phyloP scores from a whole-genome alignment of 2,888 invertebrate species.

The Microplitis manilae region DNA sequence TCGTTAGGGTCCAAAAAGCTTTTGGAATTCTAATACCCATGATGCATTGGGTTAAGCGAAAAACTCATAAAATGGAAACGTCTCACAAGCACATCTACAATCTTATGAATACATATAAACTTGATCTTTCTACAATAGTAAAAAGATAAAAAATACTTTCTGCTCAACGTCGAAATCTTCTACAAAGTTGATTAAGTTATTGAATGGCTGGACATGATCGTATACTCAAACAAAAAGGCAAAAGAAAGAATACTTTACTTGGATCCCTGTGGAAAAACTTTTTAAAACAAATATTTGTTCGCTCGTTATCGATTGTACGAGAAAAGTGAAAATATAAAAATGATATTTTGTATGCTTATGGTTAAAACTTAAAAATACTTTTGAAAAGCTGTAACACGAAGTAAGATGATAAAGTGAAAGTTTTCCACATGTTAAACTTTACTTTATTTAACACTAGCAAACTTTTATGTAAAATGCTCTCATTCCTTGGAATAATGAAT shows the following conservation, averaged over 20 bases:
- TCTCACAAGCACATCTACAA: background rate
- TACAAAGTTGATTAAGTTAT: constrained; percentile 46
- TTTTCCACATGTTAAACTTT: constrained; percentile 15
- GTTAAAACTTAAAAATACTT: background rate
- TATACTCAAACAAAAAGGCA: constrained; percentile 14
- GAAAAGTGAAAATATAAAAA: constrained; percentile 19
- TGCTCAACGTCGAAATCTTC: constrained; percentile 28
- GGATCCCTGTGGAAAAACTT: constrained; percentile 19
- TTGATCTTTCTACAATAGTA: constrained; percentile 38
- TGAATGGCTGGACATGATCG: constrained; percentile 37
- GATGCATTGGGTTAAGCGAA: constrained; percentile 46
- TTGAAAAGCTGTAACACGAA: constrained; percentile 10
- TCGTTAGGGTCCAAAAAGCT: constrained; percentile 40
- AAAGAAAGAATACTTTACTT: constrained; percentile 7
- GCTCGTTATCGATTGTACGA: constrained; percentile 9
- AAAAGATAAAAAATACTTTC: constrained; percentile 31
- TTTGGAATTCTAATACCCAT: constrained; percentile 46
- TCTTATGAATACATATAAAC: constrained; percentile 20
- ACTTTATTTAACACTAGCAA: background rate
- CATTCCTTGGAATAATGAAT: background rate
- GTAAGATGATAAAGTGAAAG: constrained; percentile 10
- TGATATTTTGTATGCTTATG: constrained; percentile 17
- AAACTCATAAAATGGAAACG: constrained; percentile 48
- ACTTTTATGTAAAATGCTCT: background rate
- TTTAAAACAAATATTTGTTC: constrained; percentile 31